Percentiles rank a stretch among this genome's conserved stretches.
phyloP scores from a whole-genome alignment of 1,140 invertebrate genomes.

The Diploscapter pachys region DNA sequence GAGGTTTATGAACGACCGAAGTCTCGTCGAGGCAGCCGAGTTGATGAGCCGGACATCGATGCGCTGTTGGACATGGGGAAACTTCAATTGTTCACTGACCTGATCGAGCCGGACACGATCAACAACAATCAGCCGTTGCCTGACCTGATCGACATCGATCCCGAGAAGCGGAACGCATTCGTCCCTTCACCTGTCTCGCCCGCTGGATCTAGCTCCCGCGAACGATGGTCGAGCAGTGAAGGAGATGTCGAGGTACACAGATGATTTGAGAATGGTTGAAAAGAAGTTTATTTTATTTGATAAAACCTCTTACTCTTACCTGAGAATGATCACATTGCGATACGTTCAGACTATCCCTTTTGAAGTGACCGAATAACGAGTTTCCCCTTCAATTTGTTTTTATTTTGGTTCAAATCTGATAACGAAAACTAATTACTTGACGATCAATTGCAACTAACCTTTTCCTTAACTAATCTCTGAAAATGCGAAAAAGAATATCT shows the following conservation, averaged over 20 bases:
- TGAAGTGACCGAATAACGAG: too few relatives aligned
- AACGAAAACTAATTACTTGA: too few relatives aligned
- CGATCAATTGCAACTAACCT: too few relatives aligned
- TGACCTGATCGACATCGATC: slow-evolving; percentile 9
- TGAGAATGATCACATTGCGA: too few relatives aligned
- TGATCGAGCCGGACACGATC: not conserved
- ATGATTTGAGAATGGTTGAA: too few relatives aligned
- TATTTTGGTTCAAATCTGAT: too few relatives aligned
- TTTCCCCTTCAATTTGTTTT: too few relatives aligned
- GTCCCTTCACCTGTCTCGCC: not conserved
- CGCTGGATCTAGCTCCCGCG: slow-evolving; percentile 7
- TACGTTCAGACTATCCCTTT: too few relatives aligned
- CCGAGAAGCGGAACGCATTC: not conserved
- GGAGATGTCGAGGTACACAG: slow-evolving; percentile 32
- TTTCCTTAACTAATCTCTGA: too few relatives aligned
- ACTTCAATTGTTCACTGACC: slow-evolving; percentile 4
- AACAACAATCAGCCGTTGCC: slow-evolving; percentile 1
- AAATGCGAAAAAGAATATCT: too few relatives aligned
- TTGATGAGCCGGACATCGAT: slow-evolving; percentile 26
- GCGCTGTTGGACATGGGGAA: slow-evolving; percentile 12
- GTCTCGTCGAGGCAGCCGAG: slow-evolving; percentile 29
- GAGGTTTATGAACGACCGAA: slow-evolving; percentile 13
- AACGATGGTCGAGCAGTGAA: slow-evolving; percentile 29
- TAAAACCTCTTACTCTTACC: too few relatives aligned
- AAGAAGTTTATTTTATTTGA: too few relatives aligned